Base-by-base conservation (phyloP, 2,113 vertebrate species). In the Melospiza melodia region DNA sequence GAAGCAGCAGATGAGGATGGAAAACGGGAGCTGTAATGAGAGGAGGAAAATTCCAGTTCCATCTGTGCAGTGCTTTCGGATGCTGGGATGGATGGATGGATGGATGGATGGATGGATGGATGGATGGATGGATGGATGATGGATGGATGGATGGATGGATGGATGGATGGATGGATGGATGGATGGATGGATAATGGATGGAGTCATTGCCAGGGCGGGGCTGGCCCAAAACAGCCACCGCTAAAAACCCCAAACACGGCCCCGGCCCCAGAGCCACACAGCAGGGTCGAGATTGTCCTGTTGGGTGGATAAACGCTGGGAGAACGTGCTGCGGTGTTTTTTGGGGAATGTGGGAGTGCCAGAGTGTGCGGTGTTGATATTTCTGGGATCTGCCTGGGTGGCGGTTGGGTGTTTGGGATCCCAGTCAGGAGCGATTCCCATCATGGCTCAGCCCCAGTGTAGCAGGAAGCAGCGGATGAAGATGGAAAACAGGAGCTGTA, bases 401-500 rank as follows among this genome's bases (percentile, higher is more conserved):
- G 35, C n/a, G 20, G 19, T 72, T 30, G 15, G 31, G 48, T 9
- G 37, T 37, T 39, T 39, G 39, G 31, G 37, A 21, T 54, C 6
- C 6, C 55, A 7, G 15, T 1, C 3, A 9, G 23, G 66, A 43
- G 44, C 0, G 2, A 35, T 72, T 83, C 37, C 25, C 3, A 2
- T 0, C 3, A 4, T 0, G 5, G 10, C 16, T 57, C 5, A 0
- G 15, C 3, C 9, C 23, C 12, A 2, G 0, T 0, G 1, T 0
- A 0, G 15, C 0, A 3, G 52, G 52, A 59, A 48, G 18, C 3
- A 3, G 33, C 0, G 3, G 28, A 13, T 48, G 52, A 33, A 27
- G 63, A 6, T 27, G 63, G 63, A 68, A 68, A 58, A 33, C 0
- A 0, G 63, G 43, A 48, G 17, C n/a, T 0, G 0, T 6, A 0